phyloP scores from a whole-genome alignment of 2,797 vertebrate species.

The Sternarchorhynchus goeldii region DNA sequence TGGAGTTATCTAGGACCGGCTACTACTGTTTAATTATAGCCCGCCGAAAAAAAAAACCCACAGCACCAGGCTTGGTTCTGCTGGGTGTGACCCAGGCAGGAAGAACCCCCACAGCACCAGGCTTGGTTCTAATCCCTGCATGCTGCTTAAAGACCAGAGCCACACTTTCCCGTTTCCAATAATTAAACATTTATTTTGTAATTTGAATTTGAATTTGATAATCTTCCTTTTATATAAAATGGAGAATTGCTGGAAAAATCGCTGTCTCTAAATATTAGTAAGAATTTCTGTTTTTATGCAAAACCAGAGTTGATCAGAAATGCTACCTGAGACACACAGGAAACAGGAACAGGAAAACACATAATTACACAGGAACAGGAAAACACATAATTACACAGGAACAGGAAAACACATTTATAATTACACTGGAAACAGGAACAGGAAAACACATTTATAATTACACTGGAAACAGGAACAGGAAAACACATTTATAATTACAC shows the following conservation, averaged over 20 bases:
- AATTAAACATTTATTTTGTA: conserved; percentile 45
- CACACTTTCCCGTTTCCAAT: conserved; percentile 42
- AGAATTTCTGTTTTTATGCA: too few relatives aligned
- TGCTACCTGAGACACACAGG: too few relatives aligned
- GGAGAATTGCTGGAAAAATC: conserved; percentile 9
- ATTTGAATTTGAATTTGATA: conserved; percentile 27
- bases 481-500: too few relatives aligned
- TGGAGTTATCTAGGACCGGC: conserved; percentile 51
- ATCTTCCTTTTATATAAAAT: conserved; percentile 3
- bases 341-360: too few relatives aligned
- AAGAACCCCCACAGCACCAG: conserved; percentile 18
- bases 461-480: too few relatives aligned
- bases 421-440: too few relatives aligned
- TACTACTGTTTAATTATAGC: conserved; percentile 54
- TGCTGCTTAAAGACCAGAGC: conserved; percentile 40
- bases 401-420: too few relatives aligned
- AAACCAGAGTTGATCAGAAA: too few relatives aligned
- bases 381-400: too few relatives aligned
- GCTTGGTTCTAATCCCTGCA: conserved; percentile 45
- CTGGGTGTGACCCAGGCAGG: conserved; percentile 34
- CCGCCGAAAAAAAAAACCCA: conserved; percentile 45
- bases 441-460: too few relatives aligned
- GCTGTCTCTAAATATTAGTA: too few relatives aligned
- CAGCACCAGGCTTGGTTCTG: conserved; percentile 34
- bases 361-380: too few relatives aligned